Evolutionary conservation across 2,888 invertebrate genomes (phyloP).

Genomic region (Gortyna flavago): DNA sequence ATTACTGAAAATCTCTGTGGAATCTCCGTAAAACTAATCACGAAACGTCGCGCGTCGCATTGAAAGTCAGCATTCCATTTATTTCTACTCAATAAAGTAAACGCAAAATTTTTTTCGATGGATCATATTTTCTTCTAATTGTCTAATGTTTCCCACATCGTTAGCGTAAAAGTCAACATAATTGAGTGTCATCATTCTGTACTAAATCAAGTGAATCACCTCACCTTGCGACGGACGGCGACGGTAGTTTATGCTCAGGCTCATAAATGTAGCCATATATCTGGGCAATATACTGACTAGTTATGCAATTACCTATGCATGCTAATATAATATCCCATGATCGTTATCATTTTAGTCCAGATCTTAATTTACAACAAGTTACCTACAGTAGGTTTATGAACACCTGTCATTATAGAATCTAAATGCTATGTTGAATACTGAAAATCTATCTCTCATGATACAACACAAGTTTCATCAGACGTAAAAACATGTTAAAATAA

Average conservation of each 20-base stretch:
- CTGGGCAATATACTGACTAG: conserved; percentile 31
- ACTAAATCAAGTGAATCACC: conserved; percentile 47
- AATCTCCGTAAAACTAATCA: neutral
- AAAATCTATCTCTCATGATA: neutral
- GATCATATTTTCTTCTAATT: conserved; percentile 12
- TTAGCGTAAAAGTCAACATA: conserved; percentile 37
- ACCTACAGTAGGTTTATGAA: neutral
- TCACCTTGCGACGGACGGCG: conserved; percentile 25
- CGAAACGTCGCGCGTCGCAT: neutral
- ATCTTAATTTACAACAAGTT: conserved; percentile 8
- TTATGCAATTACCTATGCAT: conserved; percentile 31
- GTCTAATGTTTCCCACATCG: conserved; percentile 16
- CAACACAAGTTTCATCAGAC: neutral
- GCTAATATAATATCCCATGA: conserved; percentile 28
- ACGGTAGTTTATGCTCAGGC: conserved; percentile 36
- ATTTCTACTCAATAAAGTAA: neutral
- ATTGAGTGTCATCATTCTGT: conserved; percentile 29
- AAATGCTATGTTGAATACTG: neutral
- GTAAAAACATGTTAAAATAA: conserved; percentile 15
- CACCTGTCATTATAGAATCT: neutral
- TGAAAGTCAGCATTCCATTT: neutral
- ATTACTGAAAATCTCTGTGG: neutral
- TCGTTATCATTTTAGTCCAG: conserved; percentile 26
- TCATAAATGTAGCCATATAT: conserved; percentile 48
- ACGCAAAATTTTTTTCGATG: neutral